phyloP scores from a whole-genome alignment of 2,888 invertebrate genomes.

The Andrena flavipes region DNA sequence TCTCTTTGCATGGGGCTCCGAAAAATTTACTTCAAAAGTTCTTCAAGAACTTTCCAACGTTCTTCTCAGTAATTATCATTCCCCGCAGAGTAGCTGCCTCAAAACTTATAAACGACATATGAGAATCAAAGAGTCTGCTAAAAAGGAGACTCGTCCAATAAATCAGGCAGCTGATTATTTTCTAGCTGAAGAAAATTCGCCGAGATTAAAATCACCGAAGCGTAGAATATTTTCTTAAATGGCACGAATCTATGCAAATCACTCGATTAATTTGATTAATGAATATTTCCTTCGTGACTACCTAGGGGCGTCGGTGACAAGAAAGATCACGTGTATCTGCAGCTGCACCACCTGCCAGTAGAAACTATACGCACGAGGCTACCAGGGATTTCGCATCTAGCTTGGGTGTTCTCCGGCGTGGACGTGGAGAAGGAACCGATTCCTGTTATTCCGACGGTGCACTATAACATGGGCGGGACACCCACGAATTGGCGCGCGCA shows the following conservation, averaged over 20 bases:
- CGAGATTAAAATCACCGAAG: too few species aligned
- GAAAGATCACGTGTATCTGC: slow-evolving; percentile 97
- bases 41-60: too few species aligned
- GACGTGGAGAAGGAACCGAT: slow-evolving; percentile 98
- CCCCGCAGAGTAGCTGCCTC: too few species aligned
- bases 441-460: slow-evolving; percentile 98
- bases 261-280: not conserved
- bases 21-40: too few species aligned
- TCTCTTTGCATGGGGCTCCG: too few species aligned
- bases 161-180: too few species aligned
- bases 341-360: slow-evolving; percentile 97
- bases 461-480: slow-evolving; percentile 99
- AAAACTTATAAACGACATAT: too few species aligned
- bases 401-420: slow-evolving; percentile 99
- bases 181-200: too few species aligned
- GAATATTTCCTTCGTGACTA: slow-evolving; percentile 2
- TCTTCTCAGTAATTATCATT: too few species aligned
- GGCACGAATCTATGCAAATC: not conserved
- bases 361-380: slow-evolving; percentile 93
- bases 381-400: slow-evolving; percentile 98
- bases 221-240: too few species aligned
- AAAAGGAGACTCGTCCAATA: too few species aligned
- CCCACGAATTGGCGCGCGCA: slow-evolving; percentile 99
- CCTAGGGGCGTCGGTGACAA: slow-evolving; percentile 95
- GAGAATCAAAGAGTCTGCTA: too few species aligned